phyloP scores from a whole-genome alignment of 2,888 invertebrate species.

The Itoplectis maculator region DNA sequence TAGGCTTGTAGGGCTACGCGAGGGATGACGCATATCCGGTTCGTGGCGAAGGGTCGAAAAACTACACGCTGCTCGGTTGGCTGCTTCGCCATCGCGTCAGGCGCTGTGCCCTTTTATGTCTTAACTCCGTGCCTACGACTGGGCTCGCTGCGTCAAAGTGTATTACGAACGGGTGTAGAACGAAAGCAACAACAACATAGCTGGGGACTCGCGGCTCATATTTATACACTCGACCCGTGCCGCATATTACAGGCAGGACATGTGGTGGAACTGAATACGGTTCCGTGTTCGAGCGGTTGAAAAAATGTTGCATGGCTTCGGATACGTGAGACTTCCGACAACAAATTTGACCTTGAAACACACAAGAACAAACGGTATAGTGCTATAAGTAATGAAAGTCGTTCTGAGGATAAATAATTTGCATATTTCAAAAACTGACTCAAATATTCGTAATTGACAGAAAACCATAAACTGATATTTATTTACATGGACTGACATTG shows the following conservation, averaged over 20 bases:
- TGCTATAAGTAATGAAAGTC: no score
- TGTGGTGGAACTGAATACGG: not conserved
- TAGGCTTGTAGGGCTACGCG: constrained; percentile 52
- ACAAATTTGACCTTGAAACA: no score
- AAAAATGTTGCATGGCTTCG: constrained; percentile 56
- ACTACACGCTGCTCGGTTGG: constrained; percentile 25
- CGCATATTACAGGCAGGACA: constrained; percentile 18
- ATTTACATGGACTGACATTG: no score
- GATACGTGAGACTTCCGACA: no score
- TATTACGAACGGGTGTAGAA: not conserved
- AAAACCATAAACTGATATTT: no score
- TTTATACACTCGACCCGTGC: not conserved
- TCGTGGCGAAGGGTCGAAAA: constrained; percentile 45
- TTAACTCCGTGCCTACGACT: constrained; percentile 7
- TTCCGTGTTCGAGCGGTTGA: not conserved
- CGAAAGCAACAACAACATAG: constrained; percentile 11
- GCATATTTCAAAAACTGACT: no score
- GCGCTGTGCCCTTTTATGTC: constrained; percentile 23
- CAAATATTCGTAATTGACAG: no score
- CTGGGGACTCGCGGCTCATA: not conserved
- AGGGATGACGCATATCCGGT: constrained; percentile 66
- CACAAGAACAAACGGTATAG: no score
- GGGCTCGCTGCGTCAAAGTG: not conserved
- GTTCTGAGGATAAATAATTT: no score
- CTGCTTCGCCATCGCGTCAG: constrained; percentile 37